phyloP scores from a whole-genome alignment of 2,797 vertebrate genomes.

The Eulemur mongoz region DNA sequence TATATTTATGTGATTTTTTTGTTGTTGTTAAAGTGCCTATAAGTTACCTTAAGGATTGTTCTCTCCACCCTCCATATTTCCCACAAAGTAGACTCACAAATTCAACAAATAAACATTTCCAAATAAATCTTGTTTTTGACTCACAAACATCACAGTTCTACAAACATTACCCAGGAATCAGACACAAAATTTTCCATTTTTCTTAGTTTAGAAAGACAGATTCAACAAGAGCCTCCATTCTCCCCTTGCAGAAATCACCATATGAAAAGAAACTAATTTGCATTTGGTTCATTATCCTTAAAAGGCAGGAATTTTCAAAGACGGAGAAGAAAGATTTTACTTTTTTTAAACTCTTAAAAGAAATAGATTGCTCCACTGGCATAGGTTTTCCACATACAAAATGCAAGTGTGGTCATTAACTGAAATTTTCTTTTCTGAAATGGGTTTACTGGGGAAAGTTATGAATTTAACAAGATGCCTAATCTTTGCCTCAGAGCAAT shows the following conservation, averaged over 20 bases:
- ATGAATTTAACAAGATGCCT: conserved; percentile 8
- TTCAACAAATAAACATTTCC: conserved; percentile 21
- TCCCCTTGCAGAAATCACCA: background rate
- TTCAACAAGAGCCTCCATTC: background rate
- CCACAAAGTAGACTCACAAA: background rate
- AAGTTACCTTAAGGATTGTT: background rate
- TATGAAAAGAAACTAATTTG: conserved; percentile 45
- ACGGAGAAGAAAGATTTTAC: background rate
- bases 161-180: background rate
- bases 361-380: background rate
- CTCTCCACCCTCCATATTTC: background rate
- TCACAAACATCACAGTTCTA: conserved; percentile 7
- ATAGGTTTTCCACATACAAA: conserved; percentile 1
- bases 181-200: conserved; percentile 7
- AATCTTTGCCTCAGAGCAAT: background rate
- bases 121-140: conserved; percentile 15
- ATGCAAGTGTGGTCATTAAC: background rate
- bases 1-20: background rate
- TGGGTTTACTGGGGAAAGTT: background rate
- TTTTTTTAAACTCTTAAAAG: background rate
- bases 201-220: background rate
- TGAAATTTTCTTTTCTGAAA: conserved; percentile 18
- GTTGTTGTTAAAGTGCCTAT: background rate
- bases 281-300: conserved; percentile 1
- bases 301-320: conserved; percentile 21